phyloP scores from a whole-genome alignment of 2,888 invertebrate species.

The Cartodere bifasciata region DNA sequence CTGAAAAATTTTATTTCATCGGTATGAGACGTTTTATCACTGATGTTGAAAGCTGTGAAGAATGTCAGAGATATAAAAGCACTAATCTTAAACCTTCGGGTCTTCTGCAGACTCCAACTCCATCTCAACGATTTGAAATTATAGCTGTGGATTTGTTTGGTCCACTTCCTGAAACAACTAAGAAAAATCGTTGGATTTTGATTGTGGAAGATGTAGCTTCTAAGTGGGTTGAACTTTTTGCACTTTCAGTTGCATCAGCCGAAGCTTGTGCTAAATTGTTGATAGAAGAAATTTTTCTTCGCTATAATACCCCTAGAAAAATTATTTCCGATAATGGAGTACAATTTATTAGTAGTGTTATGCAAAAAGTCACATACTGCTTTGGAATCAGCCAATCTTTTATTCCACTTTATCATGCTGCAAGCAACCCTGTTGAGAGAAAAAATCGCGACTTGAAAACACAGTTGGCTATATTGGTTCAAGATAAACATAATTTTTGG shows the following conservation, averaged over 20 bases:
- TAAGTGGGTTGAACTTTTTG: slow-evolving; percentile 16
- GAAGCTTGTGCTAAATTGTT: slow-evolving; percentile 13
- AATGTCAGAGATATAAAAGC: slow-evolving; percentile 22
- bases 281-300: slow-evolving; percentile 16
- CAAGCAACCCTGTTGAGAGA: slow-evolving; percentile 24
- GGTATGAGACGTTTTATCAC: slow-evolving; percentile 16
- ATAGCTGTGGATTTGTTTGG: slow-evolving; percentile 22
- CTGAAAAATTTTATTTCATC: slow-evolving; percentile 18
- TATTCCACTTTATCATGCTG: slow-evolving; percentile 12
- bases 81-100: slow-evolving; percentile 20
- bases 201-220: slow-evolving; percentile 16
- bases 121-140: slow-evolving; percentile 19
- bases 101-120: slow-evolving; percentile 19
- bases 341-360: slow-evolving; percentile 20
- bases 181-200: slow-evolving; percentile 10
- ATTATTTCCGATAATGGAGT: slow-evolving; percentile 24
- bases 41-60: slow-evolving; percentile 15
- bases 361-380: slow-evolving; percentile 18
- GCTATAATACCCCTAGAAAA: slow-evolving; percentile 23
- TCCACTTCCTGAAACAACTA: slow-evolving; percentile 13
- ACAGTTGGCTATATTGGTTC: no score
- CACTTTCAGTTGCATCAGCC: slow-evolving; percentile 13
- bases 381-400: slow-evolving; percentile 19
- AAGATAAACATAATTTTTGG: no score
- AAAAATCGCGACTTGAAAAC: slow-evolving; percentile 15